phyloP scores from a whole-genome alignment of 2,888 invertebrate genomes.

The Phalera bucephala region DNA sequence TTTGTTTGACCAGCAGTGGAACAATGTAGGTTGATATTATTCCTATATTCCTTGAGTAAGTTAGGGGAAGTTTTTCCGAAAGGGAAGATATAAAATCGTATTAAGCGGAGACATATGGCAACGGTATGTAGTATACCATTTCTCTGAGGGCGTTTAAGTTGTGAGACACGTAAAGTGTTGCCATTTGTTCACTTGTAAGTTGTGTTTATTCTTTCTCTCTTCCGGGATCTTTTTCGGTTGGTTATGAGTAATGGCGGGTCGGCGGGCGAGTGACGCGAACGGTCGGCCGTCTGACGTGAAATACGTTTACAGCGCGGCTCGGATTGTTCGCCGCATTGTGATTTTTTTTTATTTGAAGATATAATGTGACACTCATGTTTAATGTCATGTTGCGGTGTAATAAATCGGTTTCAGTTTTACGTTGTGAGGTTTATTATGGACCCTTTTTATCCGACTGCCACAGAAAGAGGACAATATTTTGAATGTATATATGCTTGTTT shows the following conservation, averaged over 20 bases:
- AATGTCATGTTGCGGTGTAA: not conserved
- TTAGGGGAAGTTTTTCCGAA: slow-evolving; percentile 45
- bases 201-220: slow-evolving; percentile 67
- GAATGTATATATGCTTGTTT: too few species aligned
- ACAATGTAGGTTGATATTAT: too few species aligned
- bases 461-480: too few species aligned
- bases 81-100: slow-evolving; percentile 58
- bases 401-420: too few species aligned
- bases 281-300: slow-evolving; percentile 48
- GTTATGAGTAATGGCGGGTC: slow-evolving; percentile 68
- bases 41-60: too few species aligned
- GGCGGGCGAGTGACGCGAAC: slow-evolving; percentile 52
- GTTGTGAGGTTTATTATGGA: too few species aligned
- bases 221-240: slow-evolving; percentile 54
- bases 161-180: slow-evolving; percentile 73
- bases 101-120: slow-evolving; percentile 63
- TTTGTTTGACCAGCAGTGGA: too few species aligned
- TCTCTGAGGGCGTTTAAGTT: slow-evolving; percentile 67
- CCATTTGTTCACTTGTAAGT: slow-evolving; percentile 70
- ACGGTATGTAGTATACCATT: slow-evolving; percentile 69
- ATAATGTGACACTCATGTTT: slow-evolving; percentile 14
- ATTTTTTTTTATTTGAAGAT: slow-evolving; percentile 42
- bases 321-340: slow-evolving; percentile 48
- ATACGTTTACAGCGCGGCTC: slow-evolving; percentile 57
- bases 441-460: too few species aligned